phyloP scores from a whole-genome alignment of 2,888 invertebrate species.

The Eristalinus aeneus region DNA sequence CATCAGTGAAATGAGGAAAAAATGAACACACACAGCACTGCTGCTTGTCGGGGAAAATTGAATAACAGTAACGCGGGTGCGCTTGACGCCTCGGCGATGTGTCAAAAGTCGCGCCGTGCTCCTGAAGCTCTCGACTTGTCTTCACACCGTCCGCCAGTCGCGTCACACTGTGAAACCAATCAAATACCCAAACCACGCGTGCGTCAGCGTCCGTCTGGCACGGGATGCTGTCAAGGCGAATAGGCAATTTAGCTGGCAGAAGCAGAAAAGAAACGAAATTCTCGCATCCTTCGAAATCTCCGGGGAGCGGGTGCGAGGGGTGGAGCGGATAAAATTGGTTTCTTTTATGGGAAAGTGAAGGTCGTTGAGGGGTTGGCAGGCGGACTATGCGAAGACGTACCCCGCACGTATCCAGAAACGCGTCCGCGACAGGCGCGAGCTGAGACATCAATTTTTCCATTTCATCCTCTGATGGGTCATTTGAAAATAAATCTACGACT shows the following conservation, averaged over 20 bases:
- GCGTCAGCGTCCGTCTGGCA: background rate
- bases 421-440: background rate
- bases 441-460: conserved; percentile 35
- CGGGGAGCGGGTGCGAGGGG: conserved; percentile 1
- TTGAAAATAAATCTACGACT: background rate
- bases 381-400: background rate
- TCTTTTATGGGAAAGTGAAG: conserved; percentile 19
- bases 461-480: conserved; percentile 13
- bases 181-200: conserved; percentile 32
- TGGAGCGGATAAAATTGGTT: conserved; percentile 35
- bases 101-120: conserved; percentile 8
- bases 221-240: conserved; percentile 7
- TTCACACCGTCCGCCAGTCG: background rate
- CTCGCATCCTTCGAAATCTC: background rate
- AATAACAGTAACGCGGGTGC: conserved; percentile 30
- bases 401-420: background rate
- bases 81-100: conserved; percentile 6
- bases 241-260: conserved; percentile 34
- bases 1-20: background rate
- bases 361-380: background rate
- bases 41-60: conserved; percentile 33
- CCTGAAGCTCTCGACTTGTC: conserved; percentile 1
- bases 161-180: conserved; percentile 27
- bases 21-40: background rate
- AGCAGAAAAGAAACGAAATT: background rate